Evolutionary conservation across 2,113 vertebrate species (phyloP).

Genomic region (Hypocryptadius cinnamomeus): DNA sequence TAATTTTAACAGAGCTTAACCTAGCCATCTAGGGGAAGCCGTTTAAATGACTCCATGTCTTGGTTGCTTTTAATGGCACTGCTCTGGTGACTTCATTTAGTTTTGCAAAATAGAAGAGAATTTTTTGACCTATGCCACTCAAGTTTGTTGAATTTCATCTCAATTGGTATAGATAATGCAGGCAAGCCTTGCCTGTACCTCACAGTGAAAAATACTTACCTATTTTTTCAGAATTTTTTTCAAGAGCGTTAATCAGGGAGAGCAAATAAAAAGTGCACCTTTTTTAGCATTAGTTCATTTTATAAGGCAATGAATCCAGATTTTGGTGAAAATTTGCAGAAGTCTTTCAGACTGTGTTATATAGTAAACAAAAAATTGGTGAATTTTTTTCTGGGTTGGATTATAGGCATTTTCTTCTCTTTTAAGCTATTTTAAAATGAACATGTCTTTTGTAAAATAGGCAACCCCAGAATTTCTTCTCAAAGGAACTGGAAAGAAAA

Average conservation of each 20-base stretch:
- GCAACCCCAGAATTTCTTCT: not conserved
- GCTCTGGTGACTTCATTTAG: constrained; percentile 51
- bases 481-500: not conserved
- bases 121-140: not conserved
- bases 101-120: constrained; percentile 24
- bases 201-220: not conserved
- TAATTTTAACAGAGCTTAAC: constrained; percentile 68
- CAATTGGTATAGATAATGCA: not conserved
- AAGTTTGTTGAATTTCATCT: constrained; percentile 3
- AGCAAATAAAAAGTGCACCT: not conserved
- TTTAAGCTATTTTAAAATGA: not conserved
- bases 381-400: not conserved
- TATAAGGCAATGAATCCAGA: constrained; percentile 9
- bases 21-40: constrained; percentile 38
- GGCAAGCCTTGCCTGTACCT: not conserved
- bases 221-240: not conserved
- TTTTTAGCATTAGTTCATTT: constrained; percentile 6
- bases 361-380: not conserved
- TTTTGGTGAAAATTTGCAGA: not conserved
- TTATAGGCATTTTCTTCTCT: not conserved
- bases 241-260: not conserved
- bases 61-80: constrained; percentile 48
- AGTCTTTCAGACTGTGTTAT: not conserved
- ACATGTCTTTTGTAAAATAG: not conserved
- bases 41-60: constrained; percentile 44